A percentile compares a stretch with the other conserved stretches of the same genome.
Conservation (phyloP, 2,888 invertebrate genomes). For the Rhimphoctona megacephalus region DNA sequence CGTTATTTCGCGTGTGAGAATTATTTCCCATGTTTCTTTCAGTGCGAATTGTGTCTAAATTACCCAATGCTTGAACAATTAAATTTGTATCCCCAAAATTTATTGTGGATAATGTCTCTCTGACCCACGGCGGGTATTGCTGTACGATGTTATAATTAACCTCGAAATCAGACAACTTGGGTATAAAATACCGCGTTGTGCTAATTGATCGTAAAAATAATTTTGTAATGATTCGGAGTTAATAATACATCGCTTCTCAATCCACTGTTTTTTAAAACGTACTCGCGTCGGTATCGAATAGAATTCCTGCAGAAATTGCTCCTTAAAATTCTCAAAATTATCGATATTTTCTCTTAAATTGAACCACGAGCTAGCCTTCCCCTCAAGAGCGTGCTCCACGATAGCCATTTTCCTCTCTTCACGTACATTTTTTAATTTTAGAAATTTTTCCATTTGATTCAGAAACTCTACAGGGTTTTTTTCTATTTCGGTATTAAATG, state of each 20-base stretch:
- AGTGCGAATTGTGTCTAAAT: background rate
- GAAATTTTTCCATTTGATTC: too few relatives aligned
- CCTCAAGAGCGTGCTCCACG: slow-evolving; percentile 39
- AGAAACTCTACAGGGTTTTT: too few relatives aligned
- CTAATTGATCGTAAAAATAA: background rate
- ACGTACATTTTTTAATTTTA: too few relatives aligned
- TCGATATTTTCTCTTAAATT: too few relatives aligned
- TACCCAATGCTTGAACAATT: slow-evolving; percentile 9
- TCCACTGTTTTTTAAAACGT: slow-evolving; percentile 45
- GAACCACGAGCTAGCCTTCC: slow-evolving; percentile 26
- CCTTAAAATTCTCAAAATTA: slow-evolving; percentile 51
- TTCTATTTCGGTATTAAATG: too few relatives aligned
- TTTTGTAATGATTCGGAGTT: background rate
- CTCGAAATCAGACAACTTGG: background rate
- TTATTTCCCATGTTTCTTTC: too few relatives aligned
- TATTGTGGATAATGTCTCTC: background rate
- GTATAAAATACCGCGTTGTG: background rate
- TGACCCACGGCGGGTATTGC: slow-evolving; percentile 10
- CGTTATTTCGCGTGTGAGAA: too few relatives aligned
- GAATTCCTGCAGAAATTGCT: slow-evolving; percentile 50
- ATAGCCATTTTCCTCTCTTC: slow-evolving; percentile 27
- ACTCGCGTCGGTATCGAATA: slow-evolving; percentile 57
- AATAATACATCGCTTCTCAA: background rate
- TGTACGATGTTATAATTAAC: background rate
- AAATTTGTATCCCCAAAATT: too few relatives aligned